Evolutionary conservation across 2,888 invertebrate species (phyloP).

Genomic region (Hesperia comma): DNA sequence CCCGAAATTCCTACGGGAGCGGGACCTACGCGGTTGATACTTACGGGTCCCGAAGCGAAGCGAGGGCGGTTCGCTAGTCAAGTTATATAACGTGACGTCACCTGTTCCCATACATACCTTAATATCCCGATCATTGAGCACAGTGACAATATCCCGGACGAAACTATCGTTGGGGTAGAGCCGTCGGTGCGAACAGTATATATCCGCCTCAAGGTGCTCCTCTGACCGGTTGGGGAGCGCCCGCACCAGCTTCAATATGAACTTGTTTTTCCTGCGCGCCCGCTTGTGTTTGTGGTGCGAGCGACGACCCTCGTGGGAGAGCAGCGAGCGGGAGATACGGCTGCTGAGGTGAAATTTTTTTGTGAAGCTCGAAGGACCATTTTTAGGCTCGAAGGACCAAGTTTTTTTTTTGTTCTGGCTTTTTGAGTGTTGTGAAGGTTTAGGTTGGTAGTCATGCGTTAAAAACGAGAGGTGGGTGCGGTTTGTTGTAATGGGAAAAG

Average conservation of each 20-base stretch:
- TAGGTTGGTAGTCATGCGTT: too few species aligned
- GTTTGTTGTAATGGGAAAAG: too few species aligned
- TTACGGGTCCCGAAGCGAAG: too few species aligned
- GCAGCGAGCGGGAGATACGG: slow-evolving; percentile 68
- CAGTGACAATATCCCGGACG: slow-evolving; percentile 70
- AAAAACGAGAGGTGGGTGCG: too few species aligned
- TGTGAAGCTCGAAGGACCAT: too few species aligned
- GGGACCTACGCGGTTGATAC: too few species aligned
- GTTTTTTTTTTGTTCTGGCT: not conserved
- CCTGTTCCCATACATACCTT: slow-evolving; percentile 55
- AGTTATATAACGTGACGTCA: too few species aligned
- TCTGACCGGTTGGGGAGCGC: slow-evolving; percentile 52
- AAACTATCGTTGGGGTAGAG: slow-evolving; percentile 71
- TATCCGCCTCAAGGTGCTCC: slow-evolving; percentile 69
- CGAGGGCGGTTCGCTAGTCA: too few species aligned
- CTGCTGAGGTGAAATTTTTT: slow-evolving; percentile 43
- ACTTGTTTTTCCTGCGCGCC: slow-evolving; percentile 64
- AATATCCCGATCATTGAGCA: slow-evolving; percentile 67
- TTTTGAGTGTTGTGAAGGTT: too few species aligned
- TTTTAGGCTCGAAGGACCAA: not conserved
- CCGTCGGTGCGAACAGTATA: slow-evolving; percentile 62
- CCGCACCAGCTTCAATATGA: slow-evolving; percentile 61
- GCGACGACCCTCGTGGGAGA: slow-evolving; percentile 52
- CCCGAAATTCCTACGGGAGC: too few species aligned
- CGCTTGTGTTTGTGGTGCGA: slow-evolving; percentile 46